Evolutionary conservation across 1,140 invertebrate species (phyloP), one percentile per base, ranked within the genome.

Genomic region (Lineus longissimus): DNA sequence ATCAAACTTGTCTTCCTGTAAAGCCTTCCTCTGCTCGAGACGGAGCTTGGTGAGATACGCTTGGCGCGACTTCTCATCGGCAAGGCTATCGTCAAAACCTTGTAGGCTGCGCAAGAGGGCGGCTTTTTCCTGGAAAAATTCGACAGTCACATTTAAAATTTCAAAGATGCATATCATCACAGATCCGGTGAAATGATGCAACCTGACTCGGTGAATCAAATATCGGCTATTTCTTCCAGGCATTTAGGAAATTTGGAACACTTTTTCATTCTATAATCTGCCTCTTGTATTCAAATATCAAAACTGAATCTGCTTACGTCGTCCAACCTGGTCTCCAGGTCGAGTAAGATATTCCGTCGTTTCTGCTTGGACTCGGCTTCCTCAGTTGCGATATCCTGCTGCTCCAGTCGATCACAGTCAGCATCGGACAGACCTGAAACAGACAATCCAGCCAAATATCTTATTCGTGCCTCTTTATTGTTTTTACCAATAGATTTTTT

Each of bases 1-100:
- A 25, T 75, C 71, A 66, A 78, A 72, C 31, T 76, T 70, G n/a
- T 73, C 73, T 41, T 78, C 75, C 60, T 70, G 59, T 15, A 70
- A 29, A 1, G 73, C 71, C 29, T 70, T 66, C 22, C 72, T 60
- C 47, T 76, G 68, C 11, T 77, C 72, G 27, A 70, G 62, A n/a
- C 65, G 67, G n/a, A 77, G 59, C 29, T 67, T 66, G 45, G 72
- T 66, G 23, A 75, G 56, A 43, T 70, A 56, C 22, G 66, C 29
- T 51, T 76, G 74, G 51, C 71, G 61, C 47, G 70, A 62, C 56
- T 64, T 57, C 40, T 75, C 73, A 19, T 54, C 40, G 0, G 70
- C 66, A 1, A 63, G 9, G 15, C 70, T 58, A 63, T 74, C 69
- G 59, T 64, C 67, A 27, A 60, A 60, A 15, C 68, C 65, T 61